A percentile compares a stretch with the other conserved stretches of the same genome.
Conservation (phyloP, 2,888 invertebrate species). For the Venustoraphidia nigricollis region DNA sequence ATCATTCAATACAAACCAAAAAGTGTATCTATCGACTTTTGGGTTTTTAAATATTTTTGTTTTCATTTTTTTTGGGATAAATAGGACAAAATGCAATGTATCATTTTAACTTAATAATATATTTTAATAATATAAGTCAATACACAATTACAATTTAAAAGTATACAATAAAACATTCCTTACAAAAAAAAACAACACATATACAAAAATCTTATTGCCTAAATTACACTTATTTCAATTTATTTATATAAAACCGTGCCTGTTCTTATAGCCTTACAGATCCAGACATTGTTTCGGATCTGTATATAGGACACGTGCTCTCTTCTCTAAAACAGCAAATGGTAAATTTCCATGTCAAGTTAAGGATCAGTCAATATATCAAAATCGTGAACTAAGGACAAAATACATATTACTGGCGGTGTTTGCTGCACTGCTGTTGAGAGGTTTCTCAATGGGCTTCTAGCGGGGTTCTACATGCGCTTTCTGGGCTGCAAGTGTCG, state of each 20-base stretch:
- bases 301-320: slow-evolving; percentile 54
- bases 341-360: slow-evolving; percentile 80
- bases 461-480: slow-evolving; percentile 24
- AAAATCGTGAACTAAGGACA: slow-evolving; percentile 73
- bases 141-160: too few relatives aligned
- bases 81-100: too few relatives aligned
- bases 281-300: slow-evolving; percentile 76
- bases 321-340: slow-evolving; percentile 59
- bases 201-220: too few relatives aligned
- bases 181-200: too few relatives aligned
- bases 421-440: slow-evolving; percentile 15
- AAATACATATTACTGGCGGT: slow-evolving; percentile 32
- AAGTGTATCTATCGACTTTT: too few relatives aligned
- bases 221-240: too few relatives aligned
- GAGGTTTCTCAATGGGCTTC: slow-evolving; percentile 11
- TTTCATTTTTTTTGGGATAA: too few relatives aligned
- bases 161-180: too few relatives aligned
- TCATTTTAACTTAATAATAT: too few relatives aligned
- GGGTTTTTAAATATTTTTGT: too few relatives aligned
- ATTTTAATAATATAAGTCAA: too few relatives aligned
- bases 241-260: slow-evolving; percentile 69
- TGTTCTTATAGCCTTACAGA: slow-evolving; percentile 85
- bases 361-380: slow-evolving; percentile 49
- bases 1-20: too few relatives aligned
- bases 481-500: slow-evolving; percentile 23